Base-by-base conservation (phyloP, 1,140 invertebrate genomes). In the Conopomorpha cramerella region DNA sequence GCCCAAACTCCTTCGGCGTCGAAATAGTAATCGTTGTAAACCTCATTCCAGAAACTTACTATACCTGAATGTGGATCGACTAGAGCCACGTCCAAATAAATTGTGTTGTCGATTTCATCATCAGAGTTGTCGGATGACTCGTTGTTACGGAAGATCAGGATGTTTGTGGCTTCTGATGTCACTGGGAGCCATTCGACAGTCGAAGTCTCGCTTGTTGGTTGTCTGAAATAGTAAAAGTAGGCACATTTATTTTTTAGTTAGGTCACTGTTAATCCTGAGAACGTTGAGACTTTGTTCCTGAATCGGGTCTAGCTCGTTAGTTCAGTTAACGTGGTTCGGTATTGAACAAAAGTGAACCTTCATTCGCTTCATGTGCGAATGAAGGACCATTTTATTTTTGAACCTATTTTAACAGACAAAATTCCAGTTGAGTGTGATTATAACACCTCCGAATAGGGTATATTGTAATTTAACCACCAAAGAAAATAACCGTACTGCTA, bases 41-140 rank as follows among this genome's bases (percentile, higher is more conserved):
- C 59, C 3, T 47, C 23, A 27, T 68, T 47, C 68, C 68, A 73
- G 35, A 70, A 73, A 3, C 17, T 28, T 19, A 66, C n/a, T 8
- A 42, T 51, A 14, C 39, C 35, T 15, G 48, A 34, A 36, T 66
- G 49, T 11, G 65, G 68, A 30, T 63, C 38, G 23, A 29, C n/a
- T 16, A 63, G 40, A n/a, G 38, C 30, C 2, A 50, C n/a, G 32
- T 73, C 65, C 2, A 66, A 42, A 34, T n/a, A n/a, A n/a, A n/a
- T n/a, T n/a, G n/a, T n/a, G n/a, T n/a, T n/a, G n/a, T n/a, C n/a
- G n/a, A n/a, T n/a, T n/a, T n/a, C n/a, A 14, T 8, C 7, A 8
- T 8, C 30, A 4, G 3, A 4, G 28, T 29, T 29, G 10, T 7
- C 11, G 28, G 19, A 23, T 4, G 4, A 6, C 10, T 4, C 4